These are phyloP conservation scores for Polyommatus icarus DNA, from an alignment of 2,888 invertebrate species.

Conservation along the genomic window DNA sequence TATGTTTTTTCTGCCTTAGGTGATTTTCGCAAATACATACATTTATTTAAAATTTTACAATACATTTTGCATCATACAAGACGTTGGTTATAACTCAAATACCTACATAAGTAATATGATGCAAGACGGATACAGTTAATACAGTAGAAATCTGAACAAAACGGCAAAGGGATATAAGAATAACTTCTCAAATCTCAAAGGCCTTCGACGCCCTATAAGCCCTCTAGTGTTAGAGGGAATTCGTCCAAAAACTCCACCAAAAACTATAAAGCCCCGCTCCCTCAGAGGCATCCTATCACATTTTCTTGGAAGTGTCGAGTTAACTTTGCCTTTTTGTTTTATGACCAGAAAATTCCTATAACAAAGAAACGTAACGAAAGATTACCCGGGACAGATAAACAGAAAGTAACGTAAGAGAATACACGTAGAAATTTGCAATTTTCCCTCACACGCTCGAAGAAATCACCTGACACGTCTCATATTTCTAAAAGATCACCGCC, in stretches of 20 bases:
- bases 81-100: background rate
- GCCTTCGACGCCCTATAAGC: background rate
- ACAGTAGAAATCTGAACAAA: background rate
- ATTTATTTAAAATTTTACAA: too few relatives aligned
- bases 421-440: slow-evolving; percentile 45
- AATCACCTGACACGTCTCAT: slow-evolving; percentile 46
- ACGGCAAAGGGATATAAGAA: background rate
- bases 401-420: slow-evolving; percentile 34
- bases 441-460: slow-evolving; percentile 43
- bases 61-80: background rate
- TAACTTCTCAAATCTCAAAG: slow-evolving; percentile 20
- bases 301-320: slow-evolving; percentile 7
- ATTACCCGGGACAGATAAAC: slow-evolving; percentile 36
- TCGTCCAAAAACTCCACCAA: background rate
- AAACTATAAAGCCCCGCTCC: background rate
- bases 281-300: slow-evolving; percentile 7
- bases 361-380: slow-evolving; percentile 12
- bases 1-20: background rate
- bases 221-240: background rate
- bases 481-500: slow-evolving; percentile 46
- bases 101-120: background rate
- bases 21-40: background rate
- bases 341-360: slow-evolving; percentile 9
- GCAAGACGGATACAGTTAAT: background rate
- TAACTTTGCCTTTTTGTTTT: background rate